phyloP scores from a whole-genome alignment of 2,113 vertebrate genomes.

The Paramisgurnus dabryanus region DNA sequence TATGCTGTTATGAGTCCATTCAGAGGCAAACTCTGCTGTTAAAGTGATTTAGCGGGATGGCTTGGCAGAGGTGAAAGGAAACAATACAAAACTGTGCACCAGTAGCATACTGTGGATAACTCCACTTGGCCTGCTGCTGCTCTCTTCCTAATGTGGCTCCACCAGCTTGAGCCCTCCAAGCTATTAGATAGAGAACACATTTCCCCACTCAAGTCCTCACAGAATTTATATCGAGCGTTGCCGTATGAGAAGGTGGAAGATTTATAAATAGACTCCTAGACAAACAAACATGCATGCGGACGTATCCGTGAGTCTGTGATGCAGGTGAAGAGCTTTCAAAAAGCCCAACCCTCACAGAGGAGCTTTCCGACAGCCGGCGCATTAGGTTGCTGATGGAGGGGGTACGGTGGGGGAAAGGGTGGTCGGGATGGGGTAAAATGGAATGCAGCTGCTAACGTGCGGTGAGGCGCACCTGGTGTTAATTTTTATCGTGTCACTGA shows the following conservation, averaged over 20 bases:
- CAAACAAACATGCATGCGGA: neutral
- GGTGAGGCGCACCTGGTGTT: neutral
- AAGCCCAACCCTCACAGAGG: neutral
- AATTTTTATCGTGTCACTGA: constrained; percentile 5
- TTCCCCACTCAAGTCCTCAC: constrained; percentile 25
- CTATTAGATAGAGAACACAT: constrained; percentile 40
- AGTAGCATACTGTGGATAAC: constrained; percentile 37
- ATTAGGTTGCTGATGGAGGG: neutral
- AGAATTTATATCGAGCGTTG: constrained; percentile 18
- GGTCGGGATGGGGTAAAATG: neutral
- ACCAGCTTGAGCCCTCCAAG: constrained; percentile 16
- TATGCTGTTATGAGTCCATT: constrained; percentile 60
- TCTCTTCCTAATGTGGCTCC: constrained; percentile 23
- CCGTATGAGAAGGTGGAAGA: neutral
- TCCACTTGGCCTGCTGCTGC: constrained; percentile 50
- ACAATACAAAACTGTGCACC: constrained; percentile 41
- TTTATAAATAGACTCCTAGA: constrained; percentile 9
- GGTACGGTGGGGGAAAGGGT: too few relatives aligned
- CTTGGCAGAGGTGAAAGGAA: constrained; percentile 54
- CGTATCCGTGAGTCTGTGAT: neutral
- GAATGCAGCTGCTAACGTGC: neutral
- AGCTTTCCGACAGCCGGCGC: neutral
- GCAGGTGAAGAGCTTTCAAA: neutral
- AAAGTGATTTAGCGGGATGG: constrained; percentile 60
- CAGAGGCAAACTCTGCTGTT: constrained; percentile 55